phyloP scores from a whole-genome alignment of 2,113 vertebrate species.

The Prolemur simus region DNA sequence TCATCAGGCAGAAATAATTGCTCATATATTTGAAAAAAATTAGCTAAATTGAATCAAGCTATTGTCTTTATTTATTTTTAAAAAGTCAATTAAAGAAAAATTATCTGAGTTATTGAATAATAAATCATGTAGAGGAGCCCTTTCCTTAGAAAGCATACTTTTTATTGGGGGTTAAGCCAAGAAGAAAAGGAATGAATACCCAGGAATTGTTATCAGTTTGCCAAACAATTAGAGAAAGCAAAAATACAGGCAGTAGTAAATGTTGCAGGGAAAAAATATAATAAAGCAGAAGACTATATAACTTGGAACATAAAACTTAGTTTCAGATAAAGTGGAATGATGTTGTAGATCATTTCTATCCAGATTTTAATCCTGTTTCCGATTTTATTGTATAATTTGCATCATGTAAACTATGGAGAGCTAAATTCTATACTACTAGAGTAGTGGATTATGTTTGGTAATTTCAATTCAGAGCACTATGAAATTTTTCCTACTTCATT shows the following conservation, averaged over 20 bases:
- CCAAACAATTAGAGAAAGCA: neutral
- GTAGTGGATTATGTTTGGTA: neutral
- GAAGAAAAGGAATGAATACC: neutral
- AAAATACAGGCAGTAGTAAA: neutral
- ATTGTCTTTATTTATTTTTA: neutral
- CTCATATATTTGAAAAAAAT: neutral
- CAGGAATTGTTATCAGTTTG: neutral
- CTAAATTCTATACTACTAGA: too few species aligned
- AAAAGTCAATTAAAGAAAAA: neutral
- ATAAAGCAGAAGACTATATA: neutral
- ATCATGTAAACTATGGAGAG: neutral
- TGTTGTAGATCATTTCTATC: neutral
- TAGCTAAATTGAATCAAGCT: neutral
- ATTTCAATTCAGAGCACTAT: neutral
- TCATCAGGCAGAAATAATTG: neutral
- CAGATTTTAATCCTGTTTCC: neutral
- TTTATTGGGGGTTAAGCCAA: neutral
- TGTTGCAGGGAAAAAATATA: too few species aligned
- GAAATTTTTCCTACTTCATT: neutral
- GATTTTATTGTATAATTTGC: neutral
- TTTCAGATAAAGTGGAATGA: neutral
- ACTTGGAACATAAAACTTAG: neutral
- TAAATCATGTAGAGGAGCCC: neutral
- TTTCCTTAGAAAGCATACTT: neutral
- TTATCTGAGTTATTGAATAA: neutral